phyloP scores from a whole-genome alignment of 2,888 invertebrate species.

The Omphaloscelis lunosa region DNA sequence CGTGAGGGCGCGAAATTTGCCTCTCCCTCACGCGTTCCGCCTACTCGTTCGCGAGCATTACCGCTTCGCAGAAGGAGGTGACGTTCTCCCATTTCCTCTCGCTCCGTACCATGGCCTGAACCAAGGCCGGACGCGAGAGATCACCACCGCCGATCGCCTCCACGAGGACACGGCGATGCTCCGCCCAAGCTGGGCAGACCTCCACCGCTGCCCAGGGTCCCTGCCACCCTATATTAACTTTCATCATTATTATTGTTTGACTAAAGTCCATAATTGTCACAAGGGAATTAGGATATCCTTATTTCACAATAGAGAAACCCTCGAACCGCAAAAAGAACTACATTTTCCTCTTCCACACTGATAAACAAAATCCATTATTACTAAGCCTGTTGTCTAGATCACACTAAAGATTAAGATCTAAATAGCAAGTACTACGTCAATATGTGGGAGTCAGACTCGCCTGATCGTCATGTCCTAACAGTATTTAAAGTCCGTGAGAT shows the following conservation, averaged over 20 bases:
- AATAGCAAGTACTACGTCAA: conserved; percentile 67
- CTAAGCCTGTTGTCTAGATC: conserved; percentile 27
- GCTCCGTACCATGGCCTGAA: too few relatives aligned
- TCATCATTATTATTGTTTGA: background rate
- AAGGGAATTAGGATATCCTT: background rate
- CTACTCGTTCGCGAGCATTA: too few relatives aligned
- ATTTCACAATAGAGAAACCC: background rate
- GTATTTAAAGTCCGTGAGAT: conserved; percentile 73
- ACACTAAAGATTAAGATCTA: conserved; percentile 50
- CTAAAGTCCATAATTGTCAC: background rate
- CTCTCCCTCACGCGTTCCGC: too few relatives aligned
- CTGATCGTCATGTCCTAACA: conserved; percentile 68
- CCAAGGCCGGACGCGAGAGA: too few relatives aligned
- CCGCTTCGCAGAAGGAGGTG: too few relatives aligned
- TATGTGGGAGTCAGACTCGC: conserved; percentile 71
- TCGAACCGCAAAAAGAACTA: background rate
- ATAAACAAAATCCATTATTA: conserved; percentile 15
- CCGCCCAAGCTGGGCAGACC: too few relatives aligned
- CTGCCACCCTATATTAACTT: too few relatives aligned
- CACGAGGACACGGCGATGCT: too few relatives aligned
- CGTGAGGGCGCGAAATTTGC: too few relatives aligned
- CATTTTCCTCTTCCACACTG: conserved; percentile 18
- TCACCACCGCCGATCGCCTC: too few relatives aligned
- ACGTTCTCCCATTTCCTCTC: too few relatives aligned
- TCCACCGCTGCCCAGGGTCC: too few relatives aligned